Evolutionary conservation across 2,797 vertebrate species (phyloP).

Genomic region (Silurus aristotelis): DNA sequence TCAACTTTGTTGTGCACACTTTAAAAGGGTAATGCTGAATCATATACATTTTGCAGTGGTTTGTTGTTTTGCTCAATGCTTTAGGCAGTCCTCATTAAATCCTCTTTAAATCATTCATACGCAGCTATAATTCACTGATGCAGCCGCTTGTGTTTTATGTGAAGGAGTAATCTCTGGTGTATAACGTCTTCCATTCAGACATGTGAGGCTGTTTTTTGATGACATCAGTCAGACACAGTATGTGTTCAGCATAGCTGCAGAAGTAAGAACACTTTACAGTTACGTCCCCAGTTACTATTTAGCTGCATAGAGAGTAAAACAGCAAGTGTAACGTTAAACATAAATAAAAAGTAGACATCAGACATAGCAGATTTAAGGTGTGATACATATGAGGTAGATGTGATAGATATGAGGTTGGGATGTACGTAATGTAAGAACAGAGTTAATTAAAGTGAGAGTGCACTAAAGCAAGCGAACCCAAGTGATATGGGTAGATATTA

Average conservation of each 20-base stretch:
- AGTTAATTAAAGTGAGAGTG: too few species aligned
- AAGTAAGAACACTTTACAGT: background rate
- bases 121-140: slow-evolving; percentile 11
- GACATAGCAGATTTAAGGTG: too few species aligned
- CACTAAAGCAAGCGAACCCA: background rate
- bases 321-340: too few species aligned
- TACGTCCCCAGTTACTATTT: background rate
- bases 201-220: slow-evolving; percentile 5
- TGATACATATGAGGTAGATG: too few species aligned
- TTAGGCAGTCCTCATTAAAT: slow-evolving; percentile 3
- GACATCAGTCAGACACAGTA: slow-evolving; percentile 26
- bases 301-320: too few species aligned
- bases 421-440: too few species aligned
- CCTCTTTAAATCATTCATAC: slow-evolving; percentile 2
- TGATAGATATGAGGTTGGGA: too few species aligned
- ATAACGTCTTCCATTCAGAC: slow-evolving; percentile 17
- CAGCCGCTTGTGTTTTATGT: slow-evolving; percentile 36
- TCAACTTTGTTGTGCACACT: background rate
- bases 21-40: background rate
- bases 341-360: too few species aligned
- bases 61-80: background rate
- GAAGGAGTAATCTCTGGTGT: slow-evolving; percentile 5
- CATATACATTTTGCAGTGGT: background rate
- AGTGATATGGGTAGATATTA: background rate
- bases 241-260: slow-evolving; percentile 21